phyloP scores from a whole-genome alignment of 2,888 invertebrate species.

The Eupithecia insigniata region DNA sequence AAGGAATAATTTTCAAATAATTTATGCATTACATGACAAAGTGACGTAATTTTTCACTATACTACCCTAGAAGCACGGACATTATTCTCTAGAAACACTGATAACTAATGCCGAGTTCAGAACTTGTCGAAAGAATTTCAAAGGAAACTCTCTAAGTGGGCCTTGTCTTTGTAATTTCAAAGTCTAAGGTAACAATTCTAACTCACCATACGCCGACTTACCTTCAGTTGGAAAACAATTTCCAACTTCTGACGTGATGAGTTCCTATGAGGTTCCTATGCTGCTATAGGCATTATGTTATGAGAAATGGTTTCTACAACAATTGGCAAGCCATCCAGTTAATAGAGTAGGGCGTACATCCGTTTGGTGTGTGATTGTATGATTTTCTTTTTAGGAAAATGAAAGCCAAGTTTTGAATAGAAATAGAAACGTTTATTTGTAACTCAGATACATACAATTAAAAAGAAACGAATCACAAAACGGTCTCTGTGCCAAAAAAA shows the following conservation, averaged over 20 bases:
- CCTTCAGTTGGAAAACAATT: constrained; percentile 10
- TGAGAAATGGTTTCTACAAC: constrained; percentile 27
- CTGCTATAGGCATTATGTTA: constrained; percentile 8
- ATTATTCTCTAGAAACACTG: no score
- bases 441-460: no score
- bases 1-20: no score
- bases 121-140: background rate
- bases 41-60: no score
- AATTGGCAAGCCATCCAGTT: constrained; percentile 29
- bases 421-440: no score
- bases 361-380: background rate
- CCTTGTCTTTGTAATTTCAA: background rate
- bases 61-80: no score
- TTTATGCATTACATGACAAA: no score
- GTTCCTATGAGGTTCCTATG: constrained; percentile 9
- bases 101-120: background rate
- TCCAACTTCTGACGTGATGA: constrained; percentile 22
- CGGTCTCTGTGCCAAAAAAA: no score
- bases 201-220: constrained; percentile 7
- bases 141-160: background rate
- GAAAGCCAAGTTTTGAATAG: background rate
- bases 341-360: constrained; percentile 1
- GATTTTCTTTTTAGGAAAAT: background rate
- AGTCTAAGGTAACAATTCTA: background rate
- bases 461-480: no score